Conservation (phyloP, 2,888 invertebrate species). For the Pheosia gnoma region DNA sequence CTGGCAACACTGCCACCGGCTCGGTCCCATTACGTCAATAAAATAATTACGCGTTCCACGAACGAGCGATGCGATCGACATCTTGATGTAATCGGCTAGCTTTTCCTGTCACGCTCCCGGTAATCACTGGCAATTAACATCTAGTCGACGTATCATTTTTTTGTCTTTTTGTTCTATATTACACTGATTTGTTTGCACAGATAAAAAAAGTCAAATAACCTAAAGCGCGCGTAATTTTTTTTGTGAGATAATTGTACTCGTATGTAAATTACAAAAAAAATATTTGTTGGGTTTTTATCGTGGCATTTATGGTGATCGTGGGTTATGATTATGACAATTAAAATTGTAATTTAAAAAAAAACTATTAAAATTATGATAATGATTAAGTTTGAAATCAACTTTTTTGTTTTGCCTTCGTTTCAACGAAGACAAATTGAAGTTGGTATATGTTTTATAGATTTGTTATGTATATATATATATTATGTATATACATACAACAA, state of each 20-base stretch:
- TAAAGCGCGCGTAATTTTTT: not conserved
- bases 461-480: too few relatives aligned
- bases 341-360: slow-evolving; percentile 14
- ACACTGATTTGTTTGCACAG: slow-evolving; percentile 20
- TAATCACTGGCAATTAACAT: slow-evolving; percentile 57
- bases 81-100: slow-evolving; percentile 60
- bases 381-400: not conserved
- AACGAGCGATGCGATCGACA: slow-evolving; percentile 58
- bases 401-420: too few relatives aligned
- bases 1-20: slow-evolving; percentile 5
- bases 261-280: slow-evolving; percentile 8
- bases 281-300: slow-evolving; percentile 15
- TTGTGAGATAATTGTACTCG: not conserved
- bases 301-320: slow-evolving; percentile 1
- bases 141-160: slow-evolving; percentile 28
- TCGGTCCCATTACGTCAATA: slow-evolving; percentile 39
- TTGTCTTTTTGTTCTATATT: slow-evolving; percentile 4
- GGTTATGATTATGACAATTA: slow-evolving; percentile 12
- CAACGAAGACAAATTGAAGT: too few relatives aligned
- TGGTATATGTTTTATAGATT: too few relatives aligned
- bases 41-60: slow-evolving; percentile 63
- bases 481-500: too few relatives aligned
- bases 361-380: not conserved
- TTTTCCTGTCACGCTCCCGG: slow-evolving; percentile 70
- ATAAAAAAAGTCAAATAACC: slow-evolving; percentile 21